Percentiles rank a stretch among this genome's conserved stretches.
Conservation (phyloP, 2,797 vertebrate species). For the Valencia hispanica region DNA sequence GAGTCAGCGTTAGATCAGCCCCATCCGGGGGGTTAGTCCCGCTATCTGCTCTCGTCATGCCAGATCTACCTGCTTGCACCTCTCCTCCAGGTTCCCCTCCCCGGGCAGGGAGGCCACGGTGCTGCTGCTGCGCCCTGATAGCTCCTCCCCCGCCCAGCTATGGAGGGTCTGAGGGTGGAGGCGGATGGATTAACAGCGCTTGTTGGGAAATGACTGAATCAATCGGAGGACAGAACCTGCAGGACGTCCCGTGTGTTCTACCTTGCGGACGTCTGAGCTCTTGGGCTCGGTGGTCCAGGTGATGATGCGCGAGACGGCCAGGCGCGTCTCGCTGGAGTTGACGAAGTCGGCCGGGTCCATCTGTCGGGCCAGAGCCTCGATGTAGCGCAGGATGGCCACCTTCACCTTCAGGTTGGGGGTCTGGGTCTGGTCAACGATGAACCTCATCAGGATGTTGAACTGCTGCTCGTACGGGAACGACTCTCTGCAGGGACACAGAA, state of each 20-base stretch:
- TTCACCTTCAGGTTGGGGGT: conserved; percentile 97
- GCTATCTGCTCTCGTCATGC: conserved; percentile 32
- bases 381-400: conserved; percentile 96
- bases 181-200: background rate
- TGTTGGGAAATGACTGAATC: background rate
- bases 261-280: conserved; percentile 98
- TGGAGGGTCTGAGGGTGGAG: conserved; percentile 82
- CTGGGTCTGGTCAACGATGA: conserved; percentile 98
- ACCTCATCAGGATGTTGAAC: conserved; percentile 98
- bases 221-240: background rate
- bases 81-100: conserved; percentile 93
- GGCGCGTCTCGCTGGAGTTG: conserved; percentile 96
- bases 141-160: conserved; percentile 92
- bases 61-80: conserved; percentile 95
- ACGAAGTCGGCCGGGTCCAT: conserved; percentile 98
- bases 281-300: conserved; percentile 99
- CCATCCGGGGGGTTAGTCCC: too few relatives aligned
- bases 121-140: conserved; percentile 86
- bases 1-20: conserved; percentile 38
- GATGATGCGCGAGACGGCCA: conserved; percentile 97
- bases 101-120: conserved; percentile 86
- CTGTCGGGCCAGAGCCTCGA: conserved; percentile 91
- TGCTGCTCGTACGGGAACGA: conserved; percentile 97
- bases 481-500: conserved; percentile 78
- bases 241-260: conserved; percentile 47